Conservation (phyloP, 1,140 invertebrate genomes). For the Ctenoplectra terminalis region DNA sequence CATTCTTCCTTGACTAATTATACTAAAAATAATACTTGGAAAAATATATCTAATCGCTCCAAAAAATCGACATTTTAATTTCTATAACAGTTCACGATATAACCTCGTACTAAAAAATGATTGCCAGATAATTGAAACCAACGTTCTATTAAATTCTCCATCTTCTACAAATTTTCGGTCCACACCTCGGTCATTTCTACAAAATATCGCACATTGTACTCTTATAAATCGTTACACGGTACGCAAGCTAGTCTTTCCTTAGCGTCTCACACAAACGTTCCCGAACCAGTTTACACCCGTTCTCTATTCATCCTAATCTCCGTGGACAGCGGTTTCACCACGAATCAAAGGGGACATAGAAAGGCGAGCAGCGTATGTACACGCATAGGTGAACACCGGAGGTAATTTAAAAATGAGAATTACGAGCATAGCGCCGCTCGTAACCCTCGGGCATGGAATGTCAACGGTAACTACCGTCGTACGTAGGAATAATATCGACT, state of each 20-base stretch:
- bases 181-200: background rate
- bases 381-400: background rate
- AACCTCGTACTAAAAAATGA: too few relatives aligned
- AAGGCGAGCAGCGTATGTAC: background rate
- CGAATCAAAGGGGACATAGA: background rate
- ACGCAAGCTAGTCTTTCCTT: too few relatives aligned
- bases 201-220: background rate
- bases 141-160: too few relatives aligned
- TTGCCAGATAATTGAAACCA: too few relatives aligned
- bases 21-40: too few relatives aligned
- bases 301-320: slow-evolving; percentile 8
- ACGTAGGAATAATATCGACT: slow-evolving; percentile 65
- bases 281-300: background rate
- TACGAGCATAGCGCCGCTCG: slow-evolving; percentile 31
- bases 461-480: slow-evolving; percentile 64
- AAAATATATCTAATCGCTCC: too few relatives aligned
- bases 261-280: background rate
- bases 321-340: background rate
- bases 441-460: slow-evolving; percentile 55
- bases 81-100: too few relatives aligned
- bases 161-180: too few relatives aligned
- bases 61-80: too few relatives aligned
- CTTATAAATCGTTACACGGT: background rate
- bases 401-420: slow-evolving; percentile 43
- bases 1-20: too few relatives aligned